A percentile compares a stretch with the other conserved stretches of the same genome.
Evolutionary conservation across 2,888 invertebrate genomes (phyloP).

Genomic region (Pachydiplax longipennis): DNA sequence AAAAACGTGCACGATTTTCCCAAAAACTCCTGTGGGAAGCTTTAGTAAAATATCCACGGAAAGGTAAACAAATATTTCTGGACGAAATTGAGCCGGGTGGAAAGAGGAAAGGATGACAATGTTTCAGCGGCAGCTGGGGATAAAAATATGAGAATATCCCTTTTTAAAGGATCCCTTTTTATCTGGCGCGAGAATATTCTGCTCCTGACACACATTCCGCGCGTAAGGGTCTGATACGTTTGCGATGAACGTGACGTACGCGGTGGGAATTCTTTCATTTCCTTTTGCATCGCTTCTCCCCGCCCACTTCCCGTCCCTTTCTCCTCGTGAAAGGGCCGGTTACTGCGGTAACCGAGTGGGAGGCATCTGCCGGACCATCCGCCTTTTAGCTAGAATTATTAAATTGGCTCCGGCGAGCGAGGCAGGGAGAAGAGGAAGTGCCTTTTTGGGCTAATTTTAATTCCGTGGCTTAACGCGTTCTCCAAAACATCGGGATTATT

Average conservation of each 20-base stretch:
- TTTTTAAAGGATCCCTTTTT: no score
- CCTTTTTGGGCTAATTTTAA: not conserved
- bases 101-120: no score
- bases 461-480: not conserved
- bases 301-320: not conserved
- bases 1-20: not conserved
- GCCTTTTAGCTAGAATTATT: not conserved
- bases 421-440: not conserved
- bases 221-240: not conserved
- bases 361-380: not conserved
- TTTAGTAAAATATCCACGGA: not conserved
- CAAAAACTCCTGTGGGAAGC: no score
- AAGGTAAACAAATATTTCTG: no score
- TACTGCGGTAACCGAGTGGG: not conserved
- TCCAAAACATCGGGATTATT: not conserved
- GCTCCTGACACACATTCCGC: not conserved
- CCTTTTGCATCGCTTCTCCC: not conserved
- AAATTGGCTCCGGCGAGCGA: not conserved
- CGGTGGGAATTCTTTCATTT: not conserved
- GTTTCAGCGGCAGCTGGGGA: no score
- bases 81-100: no score
- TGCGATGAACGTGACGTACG: not conserved
- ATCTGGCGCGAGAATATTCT: no score
- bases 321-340: not conserved
- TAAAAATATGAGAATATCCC: no score